Percentiles rank a stretch among this genome's conserved stretches.
Evolutionary conservation across 2,797 vertebrate genomes (phyloP).

Genomic region (Ammospiza maritima): DNA sequence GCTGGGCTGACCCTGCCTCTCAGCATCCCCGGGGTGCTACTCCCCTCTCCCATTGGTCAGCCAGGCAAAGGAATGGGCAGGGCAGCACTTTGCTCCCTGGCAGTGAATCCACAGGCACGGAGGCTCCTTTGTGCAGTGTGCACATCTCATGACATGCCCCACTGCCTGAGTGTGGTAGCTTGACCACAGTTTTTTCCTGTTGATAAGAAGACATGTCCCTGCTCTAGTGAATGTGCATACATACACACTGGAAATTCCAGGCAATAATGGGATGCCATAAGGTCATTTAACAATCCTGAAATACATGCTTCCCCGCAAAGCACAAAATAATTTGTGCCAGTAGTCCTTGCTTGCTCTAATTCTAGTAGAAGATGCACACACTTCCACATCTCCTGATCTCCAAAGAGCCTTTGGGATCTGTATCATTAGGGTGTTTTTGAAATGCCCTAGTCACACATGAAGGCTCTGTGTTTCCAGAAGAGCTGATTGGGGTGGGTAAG

Average conservation of each 20-base stretch:
- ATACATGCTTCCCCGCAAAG: background rate
- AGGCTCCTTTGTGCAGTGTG: background rate
- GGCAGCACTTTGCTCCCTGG: background rate
- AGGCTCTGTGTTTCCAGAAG: background rate
- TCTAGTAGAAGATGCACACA: background rate
- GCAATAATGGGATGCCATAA: background rate
- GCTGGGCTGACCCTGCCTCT: background rate
- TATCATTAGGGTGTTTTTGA: background rate
- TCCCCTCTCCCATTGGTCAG: background rate
- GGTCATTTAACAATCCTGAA: background rate
- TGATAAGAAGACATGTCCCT: background rate
- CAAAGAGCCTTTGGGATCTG: background rate
- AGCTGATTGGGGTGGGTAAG: background rate
- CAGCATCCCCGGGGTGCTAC: background rate
- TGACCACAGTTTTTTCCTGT: background rate
- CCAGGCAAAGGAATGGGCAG: background rate
- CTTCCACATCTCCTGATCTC: background rate
- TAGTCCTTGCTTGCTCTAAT: background rate
- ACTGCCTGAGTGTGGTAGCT: background rate
- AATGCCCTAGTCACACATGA: rapidly evolving
- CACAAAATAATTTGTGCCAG: background rate
- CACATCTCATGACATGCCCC: background rate
- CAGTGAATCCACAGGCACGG: background rate
- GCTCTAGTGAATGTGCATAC: background rate
- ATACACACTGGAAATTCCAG: background rate